phyloP scores from a whole-genome alignment of 2,113 vertebrate species.

The Cygnus atratus region DNA sequence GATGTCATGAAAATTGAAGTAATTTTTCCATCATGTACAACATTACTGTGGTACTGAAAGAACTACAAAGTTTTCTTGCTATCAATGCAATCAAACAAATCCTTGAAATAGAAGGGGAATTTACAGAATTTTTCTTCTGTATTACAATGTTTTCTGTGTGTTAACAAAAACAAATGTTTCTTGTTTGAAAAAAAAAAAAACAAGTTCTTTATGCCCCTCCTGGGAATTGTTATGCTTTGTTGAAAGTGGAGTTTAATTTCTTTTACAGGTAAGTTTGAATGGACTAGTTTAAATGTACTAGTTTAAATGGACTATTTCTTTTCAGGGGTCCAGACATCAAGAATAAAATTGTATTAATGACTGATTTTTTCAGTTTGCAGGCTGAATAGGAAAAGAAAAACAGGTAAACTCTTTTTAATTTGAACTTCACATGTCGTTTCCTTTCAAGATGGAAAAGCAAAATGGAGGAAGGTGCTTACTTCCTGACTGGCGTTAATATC shows the following conservation, averaged over 20 bases:
- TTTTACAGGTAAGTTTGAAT: not conserved
- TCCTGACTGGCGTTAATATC: not conserved
- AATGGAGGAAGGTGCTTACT: not conserved
- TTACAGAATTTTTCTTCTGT: not conserved
- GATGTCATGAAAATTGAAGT: not conserved
- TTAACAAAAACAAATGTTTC: not conserved
- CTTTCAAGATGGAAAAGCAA: not conserved
- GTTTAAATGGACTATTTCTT: not conserved
- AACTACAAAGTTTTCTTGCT: not conserved
- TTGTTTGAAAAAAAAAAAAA: not conserved
- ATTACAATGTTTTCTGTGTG: not conserved
- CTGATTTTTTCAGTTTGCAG: not conserved
- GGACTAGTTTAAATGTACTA: not conserved
- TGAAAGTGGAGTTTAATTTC: not conserved
- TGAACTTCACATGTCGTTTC: not conserved
- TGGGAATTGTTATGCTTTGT: not conserved
- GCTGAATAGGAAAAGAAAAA: not conserved
- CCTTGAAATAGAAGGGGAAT: not conserved
- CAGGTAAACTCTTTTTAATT: not conserved
- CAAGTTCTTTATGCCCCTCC: not conserved
- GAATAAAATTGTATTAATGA: not conserved
- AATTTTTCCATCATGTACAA: not conserved
- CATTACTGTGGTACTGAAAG: not conserved
- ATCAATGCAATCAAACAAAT: not conserved
- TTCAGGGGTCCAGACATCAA: not conserved